These are phyloP conservation scores for Lanius ludovicianus DNA, from an alignment of 2,113 vertebrate genomes.

Conservation along the genomic window DNA sequence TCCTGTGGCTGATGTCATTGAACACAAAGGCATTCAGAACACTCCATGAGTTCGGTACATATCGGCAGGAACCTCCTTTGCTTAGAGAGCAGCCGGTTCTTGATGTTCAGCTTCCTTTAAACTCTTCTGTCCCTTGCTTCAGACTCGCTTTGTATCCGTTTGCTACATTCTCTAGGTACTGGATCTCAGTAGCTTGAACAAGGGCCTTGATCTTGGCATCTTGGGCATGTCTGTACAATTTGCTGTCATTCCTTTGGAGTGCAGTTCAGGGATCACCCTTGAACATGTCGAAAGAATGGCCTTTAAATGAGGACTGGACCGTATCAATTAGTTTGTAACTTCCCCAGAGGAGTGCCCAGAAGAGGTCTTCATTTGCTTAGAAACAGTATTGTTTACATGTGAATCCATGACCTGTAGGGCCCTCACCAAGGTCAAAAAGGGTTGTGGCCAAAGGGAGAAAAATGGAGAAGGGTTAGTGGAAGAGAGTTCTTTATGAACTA, in stretches of 20 bases:
- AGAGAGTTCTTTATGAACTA: not conserved
- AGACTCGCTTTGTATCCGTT: not conserved
- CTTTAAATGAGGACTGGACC: not conserved
- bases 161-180: not conserved
- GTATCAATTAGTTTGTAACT: not conserved
- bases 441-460: not conserved
- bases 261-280: not conserved
- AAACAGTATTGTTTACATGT: not conserved
- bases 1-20: not conserved
- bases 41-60: rapidly evolving
- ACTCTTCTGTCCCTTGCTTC: not conserved
- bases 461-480: not conserved
- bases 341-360: not conserved
- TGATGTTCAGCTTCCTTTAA: not conserved
- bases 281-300: not conserved
- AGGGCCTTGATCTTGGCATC: not conserved
- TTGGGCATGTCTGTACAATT: not conserved
- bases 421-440: not conserved
- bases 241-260: not conserved
- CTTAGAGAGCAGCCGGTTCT: not conserved
- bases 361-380: not conserved
- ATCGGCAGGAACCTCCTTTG: not conserved
- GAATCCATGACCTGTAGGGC: not conserved
- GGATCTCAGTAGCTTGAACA: not conserved
- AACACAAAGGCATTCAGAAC: not conserved